phyloP scores from a whole-genome alignment of 1,140 invertebrate genomes.

The Hypothenemus hampei region DNA sequence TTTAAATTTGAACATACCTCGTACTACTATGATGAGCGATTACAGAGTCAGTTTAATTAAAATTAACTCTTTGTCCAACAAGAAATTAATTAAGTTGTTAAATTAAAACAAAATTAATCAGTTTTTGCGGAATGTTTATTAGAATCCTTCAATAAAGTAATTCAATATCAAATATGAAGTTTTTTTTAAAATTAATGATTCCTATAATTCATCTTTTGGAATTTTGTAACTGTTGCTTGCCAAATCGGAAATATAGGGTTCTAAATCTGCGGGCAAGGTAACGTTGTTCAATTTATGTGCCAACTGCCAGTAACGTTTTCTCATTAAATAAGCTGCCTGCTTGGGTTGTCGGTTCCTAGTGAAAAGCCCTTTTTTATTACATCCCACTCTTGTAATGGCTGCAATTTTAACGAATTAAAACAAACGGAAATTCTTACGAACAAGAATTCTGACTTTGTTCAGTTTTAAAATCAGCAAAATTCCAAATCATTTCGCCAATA shows the following conservation, averaged over 20 bases:
- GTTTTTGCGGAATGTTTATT: not conserved
- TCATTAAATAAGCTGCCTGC: slow-evolving; percentile 68
- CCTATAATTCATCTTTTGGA: slow-evolving; percentile 2
- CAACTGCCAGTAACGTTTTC: slow-evolving; percentile 69
- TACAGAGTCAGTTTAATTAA: no score
- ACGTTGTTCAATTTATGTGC: slow-evolving; percentile 56
- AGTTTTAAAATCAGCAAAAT: slow-evolving; percentile 68
- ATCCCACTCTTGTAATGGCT: slow-evolving; percentile 70
- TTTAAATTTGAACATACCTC: no score
- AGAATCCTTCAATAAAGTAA: not conserved
- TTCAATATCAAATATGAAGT: not conserved
- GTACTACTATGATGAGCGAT: no score
- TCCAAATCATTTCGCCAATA: slow-evolving; percentile 96
- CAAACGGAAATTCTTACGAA: not conserved
- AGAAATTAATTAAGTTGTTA: no score
- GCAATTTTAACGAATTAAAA: slow-evolving; percentile 31
- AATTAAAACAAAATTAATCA: no score
- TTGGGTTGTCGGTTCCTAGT: slow-evolving; percentile 85
- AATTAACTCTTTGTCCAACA: no score
- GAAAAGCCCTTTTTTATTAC: slow-evolving; percentile 89
- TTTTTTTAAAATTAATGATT: not conserved
- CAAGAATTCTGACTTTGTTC: slow-evolving; percentile 29
- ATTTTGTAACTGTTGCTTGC: not conserved
- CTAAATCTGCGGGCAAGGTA: slow-evolving; percentile 47
- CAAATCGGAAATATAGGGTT: slow-evolving; percentile 42